These are phyloP conservation scores for Hemiprocne comata DNA, from an alignment of 2,113 vertebrate genomes.

Conservation along the genomic window DNA sequence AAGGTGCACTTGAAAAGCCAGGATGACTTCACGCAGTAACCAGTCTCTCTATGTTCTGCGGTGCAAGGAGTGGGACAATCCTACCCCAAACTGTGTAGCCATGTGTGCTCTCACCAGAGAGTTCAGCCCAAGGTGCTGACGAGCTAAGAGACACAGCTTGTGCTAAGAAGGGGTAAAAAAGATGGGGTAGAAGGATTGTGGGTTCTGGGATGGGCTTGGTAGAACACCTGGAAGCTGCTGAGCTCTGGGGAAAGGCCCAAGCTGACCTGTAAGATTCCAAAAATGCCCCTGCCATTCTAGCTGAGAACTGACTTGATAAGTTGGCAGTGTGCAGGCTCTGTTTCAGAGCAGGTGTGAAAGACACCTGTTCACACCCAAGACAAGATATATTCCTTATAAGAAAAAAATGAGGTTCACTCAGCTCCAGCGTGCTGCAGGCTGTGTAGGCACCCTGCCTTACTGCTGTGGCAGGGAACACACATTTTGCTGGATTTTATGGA, in stretches of 20 bases:
- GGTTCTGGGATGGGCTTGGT: not conserved
- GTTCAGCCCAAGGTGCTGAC: not conserved
- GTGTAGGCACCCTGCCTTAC: not conserved
- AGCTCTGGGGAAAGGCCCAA: not conserved
- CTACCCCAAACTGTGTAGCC: not conserved
- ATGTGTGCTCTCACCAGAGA: not conserved
- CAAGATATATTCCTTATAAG: not conserved
- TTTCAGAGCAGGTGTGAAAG: not conserved
- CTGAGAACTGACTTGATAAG: not conserved
- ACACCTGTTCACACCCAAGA: not conserved
- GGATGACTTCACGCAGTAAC: accelerated
- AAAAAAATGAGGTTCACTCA: not conserved
- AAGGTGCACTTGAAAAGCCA: not conserved
- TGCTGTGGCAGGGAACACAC: not conserved
- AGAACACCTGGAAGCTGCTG: not conserved
- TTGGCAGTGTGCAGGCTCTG: not conserved
- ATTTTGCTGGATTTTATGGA: not conserved
- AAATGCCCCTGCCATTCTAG: not conserved
- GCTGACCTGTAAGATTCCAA: not conserved
- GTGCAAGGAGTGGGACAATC: not conserved
- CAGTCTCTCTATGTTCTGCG: not conserved
- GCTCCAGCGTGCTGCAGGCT: not conserved
- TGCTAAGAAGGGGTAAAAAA: not conserved
- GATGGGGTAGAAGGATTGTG: not conserved
- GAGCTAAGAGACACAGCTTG: not conserved